phyloP scores from a whole-genome alignment of 2,888 invertebrate species.

The Caenorhabditis uteleia region DNA sequence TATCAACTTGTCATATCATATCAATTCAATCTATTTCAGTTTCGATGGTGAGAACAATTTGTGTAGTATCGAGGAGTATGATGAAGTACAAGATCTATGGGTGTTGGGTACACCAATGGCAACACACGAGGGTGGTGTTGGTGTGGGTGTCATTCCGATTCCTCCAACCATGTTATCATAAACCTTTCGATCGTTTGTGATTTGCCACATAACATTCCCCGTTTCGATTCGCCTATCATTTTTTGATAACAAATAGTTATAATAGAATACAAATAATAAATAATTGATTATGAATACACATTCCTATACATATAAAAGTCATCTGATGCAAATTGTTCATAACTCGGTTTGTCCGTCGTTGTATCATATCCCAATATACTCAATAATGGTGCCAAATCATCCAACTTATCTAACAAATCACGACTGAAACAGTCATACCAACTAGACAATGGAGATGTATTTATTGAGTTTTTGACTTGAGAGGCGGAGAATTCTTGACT shows the following conservation, averaged over 20 bases:
- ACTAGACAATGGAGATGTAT: constrained; percentile 26
- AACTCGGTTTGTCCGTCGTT: constrained; percentile 14
- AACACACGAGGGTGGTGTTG: constrained; percentile 87
- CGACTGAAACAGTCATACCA: constrained; percentile 44
- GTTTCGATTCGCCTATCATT: not conserved
- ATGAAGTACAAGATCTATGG: constrained; percentile 73
- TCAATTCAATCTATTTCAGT: constrained; percentile 24
- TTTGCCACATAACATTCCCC: no score
- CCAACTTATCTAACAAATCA: constrained; percentile 19
- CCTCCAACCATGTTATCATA: constrained; percentile 40
- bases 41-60: constrained; percentile 79
- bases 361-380: constrained; percentile 27
- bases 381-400: constrained; percentile 30
- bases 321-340: constrained; percentile 17
- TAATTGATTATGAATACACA: constrained; percentile 28
- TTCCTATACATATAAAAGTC: constrained; percentile 21
- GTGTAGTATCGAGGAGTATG: constrained; percentile 82
- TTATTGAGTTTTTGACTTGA: constrained; percentile 39
- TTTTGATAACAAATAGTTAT: no score
- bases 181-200: not conserved
- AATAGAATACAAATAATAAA: no score
- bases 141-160: constrained; percentile 82
- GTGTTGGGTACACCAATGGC: constrained; percentile 73
- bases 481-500: constrained; percentile 46
- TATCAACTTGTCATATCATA: not conserved